Evolutionary conservation across 2,888 invertebrate genomes (phyloP), one percentile per base, ranked within the genome.

Genomic region (Eupithecia centaureata): DNA sequence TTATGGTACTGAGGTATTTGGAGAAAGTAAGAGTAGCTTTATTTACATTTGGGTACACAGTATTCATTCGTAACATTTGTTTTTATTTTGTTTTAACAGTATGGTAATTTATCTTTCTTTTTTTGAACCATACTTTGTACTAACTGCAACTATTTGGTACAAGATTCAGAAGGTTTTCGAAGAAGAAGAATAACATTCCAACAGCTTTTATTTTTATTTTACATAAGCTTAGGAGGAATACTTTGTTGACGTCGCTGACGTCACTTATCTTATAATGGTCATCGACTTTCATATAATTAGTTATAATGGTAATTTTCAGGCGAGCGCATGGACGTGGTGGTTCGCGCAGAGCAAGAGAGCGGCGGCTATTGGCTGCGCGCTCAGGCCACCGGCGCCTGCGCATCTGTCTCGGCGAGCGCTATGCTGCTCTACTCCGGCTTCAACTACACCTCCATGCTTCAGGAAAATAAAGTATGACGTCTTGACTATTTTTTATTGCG

Each of bases 281-380:
- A 42, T 42, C 8, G 8, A 18, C 47, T 28, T 56, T 38, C 38
- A 38, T 13, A 12, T 3, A 38, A 3, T 38, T 38, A 15, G n/a
- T n/a, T 38, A 38, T 12, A 38, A 66, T 61, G 47, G 65, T 22
- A 63, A 27, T 68, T 91, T 89, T 67, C 92, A 90, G 96, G 96
- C 0, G 95, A 96, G 79, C 90, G 95, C 25, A 94, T 94, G 85
- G 95, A 95, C 74, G 94, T 95, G 8, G 90, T 95, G 0, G 78
- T 95, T 5, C 86, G 90, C 10, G 93, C 95, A 1, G 86, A 93
- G 42, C 92, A 94, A 75, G 79, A 86, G 1, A 80, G 86, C 5
- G 92, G 91, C 1, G 94, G 94, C 0, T 95, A 95, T 76, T 94
- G 94, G 93, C 77, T 95, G 30, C 86, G 88, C 38, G 87, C 94